phyloP scores from a whole-genome alignment of 2,113 vertebrate species.

The Rostratula benghalensis region DNA sequence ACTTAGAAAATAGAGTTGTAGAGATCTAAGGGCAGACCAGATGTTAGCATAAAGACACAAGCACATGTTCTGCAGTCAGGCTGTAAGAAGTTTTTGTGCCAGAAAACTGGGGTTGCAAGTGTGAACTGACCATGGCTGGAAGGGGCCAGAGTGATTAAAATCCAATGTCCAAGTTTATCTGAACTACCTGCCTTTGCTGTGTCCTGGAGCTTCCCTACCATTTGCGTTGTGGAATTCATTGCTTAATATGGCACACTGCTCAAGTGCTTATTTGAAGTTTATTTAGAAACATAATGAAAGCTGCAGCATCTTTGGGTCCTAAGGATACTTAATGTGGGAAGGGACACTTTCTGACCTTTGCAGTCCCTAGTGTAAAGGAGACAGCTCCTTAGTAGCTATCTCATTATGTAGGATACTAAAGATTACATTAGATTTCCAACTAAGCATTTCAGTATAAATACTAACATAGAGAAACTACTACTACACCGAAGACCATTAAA shows the following conservation, averaged over 20 bases:
- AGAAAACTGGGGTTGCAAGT: not conserved
- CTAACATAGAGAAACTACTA: not conserved
- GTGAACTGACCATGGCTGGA: not conserved
- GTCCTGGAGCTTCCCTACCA: not conserved
- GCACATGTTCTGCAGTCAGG: not conserved
- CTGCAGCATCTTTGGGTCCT: not conserved
- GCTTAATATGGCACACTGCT: not conserved
- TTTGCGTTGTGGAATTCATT: not conserved
- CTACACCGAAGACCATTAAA: not conserved
- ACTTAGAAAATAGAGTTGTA: not conserved
- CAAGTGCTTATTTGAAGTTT: not conserved
- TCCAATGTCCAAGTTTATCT: not conserved
- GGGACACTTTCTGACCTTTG: not conserved
- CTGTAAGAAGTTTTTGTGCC: not conserved
- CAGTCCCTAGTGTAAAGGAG: not conserved
- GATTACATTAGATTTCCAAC: not conserved
- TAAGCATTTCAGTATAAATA: not conserved
- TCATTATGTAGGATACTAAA: not conserved
- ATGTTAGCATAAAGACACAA: not conserved
- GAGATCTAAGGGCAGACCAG: not conserved
- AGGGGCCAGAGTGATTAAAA: not conserved
- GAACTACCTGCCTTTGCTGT: not conserved
- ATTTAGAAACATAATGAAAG: not conserved
- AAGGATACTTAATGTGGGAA: not conserved
- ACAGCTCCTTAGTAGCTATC: not conserved